These are phyloP conservation scores for Sylvilagus floridanus DNA, from an alignment of 2,797 vertebrate genomes.

Conservation along the genomic window DNA sequence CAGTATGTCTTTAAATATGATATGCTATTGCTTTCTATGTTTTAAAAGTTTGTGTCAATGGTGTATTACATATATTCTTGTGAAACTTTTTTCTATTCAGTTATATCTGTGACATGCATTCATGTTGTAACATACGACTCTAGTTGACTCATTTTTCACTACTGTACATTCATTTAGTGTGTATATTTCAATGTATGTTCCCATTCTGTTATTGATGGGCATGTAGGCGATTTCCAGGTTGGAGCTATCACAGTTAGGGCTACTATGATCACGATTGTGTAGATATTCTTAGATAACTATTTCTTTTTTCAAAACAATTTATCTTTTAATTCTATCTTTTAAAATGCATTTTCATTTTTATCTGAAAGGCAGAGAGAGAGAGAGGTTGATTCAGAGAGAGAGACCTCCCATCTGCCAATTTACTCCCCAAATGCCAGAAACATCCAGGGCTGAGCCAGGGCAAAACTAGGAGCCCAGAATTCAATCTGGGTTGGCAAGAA, in stretches of 20 bases:
- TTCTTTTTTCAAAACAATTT: neutral
- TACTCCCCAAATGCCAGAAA: too few relatives aligned
- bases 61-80: neutral
- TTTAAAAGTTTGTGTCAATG: slow-evolving; percentile 51
- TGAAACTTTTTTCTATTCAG: slow-evolving; percentile 48
- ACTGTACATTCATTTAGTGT: slow-evolving; percentile 21
- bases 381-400: too few relatives aligned
- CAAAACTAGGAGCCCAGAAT: too few relatives aligned
- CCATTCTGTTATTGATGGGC: neutral
- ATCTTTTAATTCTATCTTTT: too few relatives aligned
- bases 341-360: too few relatives aligned
- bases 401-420: too few relatives aligned
- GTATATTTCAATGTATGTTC: neutral
- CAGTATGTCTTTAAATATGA: slow-evolving; percentile 42
- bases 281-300: slow-evolving; percentile 33
- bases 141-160: slow-evolving; percentile 32
- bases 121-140: neutral
- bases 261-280: slow-evolving; percentile 27
- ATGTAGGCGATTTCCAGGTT: slow-evolving; percentile 26
- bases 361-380: too few relatives aligned
- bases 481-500: too few relatives aligned
- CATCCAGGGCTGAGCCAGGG: too few relatives aligned
- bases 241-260: neutral
- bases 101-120: slow-evolving; percentile 50
- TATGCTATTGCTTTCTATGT: slow-evolving; percentile 16